Percentiles rank a stretch among this genome's conserved stretches.
Conservation (phyloP, 1,140 invertebrate genomes). For the Gonatopus flavifemur region DNA sequence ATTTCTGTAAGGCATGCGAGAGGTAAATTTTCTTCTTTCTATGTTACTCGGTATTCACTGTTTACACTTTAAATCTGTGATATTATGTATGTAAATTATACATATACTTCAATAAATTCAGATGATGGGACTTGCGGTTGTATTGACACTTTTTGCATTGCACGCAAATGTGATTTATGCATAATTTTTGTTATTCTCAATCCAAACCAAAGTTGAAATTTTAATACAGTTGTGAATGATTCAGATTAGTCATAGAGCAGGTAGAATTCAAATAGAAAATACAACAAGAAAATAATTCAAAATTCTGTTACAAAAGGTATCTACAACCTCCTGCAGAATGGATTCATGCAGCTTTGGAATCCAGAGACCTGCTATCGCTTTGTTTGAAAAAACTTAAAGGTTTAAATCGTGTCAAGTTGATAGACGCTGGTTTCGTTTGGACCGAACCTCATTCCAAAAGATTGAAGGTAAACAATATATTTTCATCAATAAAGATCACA, state of each 20-base stretch:
- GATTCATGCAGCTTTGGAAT: conserved; percentile 88
- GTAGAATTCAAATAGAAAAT: too few species aligned
- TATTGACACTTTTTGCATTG: not conserved
- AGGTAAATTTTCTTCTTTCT: conserved; percentile 65
- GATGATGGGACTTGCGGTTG: too few species aligned
- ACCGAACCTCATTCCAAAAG: conserved; percentile 99
- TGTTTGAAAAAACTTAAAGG: conserved; percentile 95
- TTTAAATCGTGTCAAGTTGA: conserved; percentile 82
- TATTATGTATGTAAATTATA: too few species aligned
- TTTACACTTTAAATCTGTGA: too few species aligned
- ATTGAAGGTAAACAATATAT: conserved; percentile 89
- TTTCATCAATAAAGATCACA: too few species aligned
- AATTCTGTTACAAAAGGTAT: conserved; percentile 67
- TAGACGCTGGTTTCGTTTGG: conserved; percentile 98
- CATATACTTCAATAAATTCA: too few species aligned
- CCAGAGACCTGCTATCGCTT: conserved; percentile 85
- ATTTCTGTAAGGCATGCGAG: conserved; percentile 91
- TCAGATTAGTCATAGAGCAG: too few species aligned
- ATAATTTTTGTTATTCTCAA: conserved; percentile 1
- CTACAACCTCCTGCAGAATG: conserved; percentile 91
- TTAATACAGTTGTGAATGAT: too few species aligned
- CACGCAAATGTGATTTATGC: too few species aligned
- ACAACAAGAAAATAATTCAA: too few species aligned
- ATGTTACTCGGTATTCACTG: too few species aligned
- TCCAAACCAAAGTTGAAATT: too few species aligned